phyloP scores from a whole-genome alignment of 2,113 vertebrate species.

The Edolisoma coerulescens region DNA sequence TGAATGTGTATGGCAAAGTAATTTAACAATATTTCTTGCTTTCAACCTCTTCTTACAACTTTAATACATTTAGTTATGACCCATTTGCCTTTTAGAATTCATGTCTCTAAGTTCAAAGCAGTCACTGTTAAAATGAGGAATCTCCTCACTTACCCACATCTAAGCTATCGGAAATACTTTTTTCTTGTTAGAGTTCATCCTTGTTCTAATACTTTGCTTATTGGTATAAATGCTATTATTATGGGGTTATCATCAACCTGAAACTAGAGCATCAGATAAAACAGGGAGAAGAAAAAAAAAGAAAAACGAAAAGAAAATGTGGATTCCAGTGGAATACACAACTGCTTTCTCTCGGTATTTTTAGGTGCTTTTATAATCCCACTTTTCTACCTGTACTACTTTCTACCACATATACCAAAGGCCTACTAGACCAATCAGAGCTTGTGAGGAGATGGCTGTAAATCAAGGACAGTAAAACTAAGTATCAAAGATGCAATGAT shows the following conservation, averaged over 20 bases:
- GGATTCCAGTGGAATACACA: not conserved
- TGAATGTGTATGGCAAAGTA: not conserved
- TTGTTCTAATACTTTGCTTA: not conserved
- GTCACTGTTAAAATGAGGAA: not conserved
- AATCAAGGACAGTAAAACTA: not conserved
- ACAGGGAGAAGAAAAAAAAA: fast-evolving
- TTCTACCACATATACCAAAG: not conserved
- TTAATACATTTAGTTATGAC: slow-evolving; percentile 32
- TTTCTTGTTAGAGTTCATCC: not conserved
- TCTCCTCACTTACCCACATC: not conserved
- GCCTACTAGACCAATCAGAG: not conserved
- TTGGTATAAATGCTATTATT: not conserved
- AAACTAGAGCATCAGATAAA: not conserved
- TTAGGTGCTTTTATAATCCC: not conserved
- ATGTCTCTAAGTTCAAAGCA: not conserved
- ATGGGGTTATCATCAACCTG: not conserved
- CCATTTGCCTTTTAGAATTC: slow-evolving; percentile 6
- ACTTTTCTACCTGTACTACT: not conserved
- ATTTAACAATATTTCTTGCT: slow-evolving; percentile 8
- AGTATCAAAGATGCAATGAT: not conserved
- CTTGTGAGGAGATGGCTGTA: not conserved
- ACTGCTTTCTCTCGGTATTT: not conserved
- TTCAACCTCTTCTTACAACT: slow-evolving; percentile 5
- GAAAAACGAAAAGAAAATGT: not conserved
- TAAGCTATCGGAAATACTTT: not conserved